A percentile compares a stretch with the other conserved stretches of the same genome.
phyloP scores from a whole-genome alignment of 2,888 invertebrate genomes.

The Watsonalla binaria region DNA sequence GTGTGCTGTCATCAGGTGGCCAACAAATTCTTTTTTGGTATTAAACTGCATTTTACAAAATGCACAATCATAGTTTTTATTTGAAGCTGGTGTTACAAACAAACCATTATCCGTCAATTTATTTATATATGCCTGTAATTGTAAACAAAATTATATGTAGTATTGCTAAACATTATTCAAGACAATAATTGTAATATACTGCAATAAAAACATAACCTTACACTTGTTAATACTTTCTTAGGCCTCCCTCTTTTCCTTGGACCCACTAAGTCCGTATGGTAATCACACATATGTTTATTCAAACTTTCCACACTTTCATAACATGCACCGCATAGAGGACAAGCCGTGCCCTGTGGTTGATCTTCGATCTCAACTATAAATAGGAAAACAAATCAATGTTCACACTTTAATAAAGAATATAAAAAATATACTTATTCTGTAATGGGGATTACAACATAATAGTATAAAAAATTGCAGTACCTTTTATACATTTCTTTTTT shows the following conservation, averaged over 20 bases:
- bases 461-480: conserved; percentile 15
- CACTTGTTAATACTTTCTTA: conserved; percentile 55
- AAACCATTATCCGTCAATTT: conserved; percentile 61
- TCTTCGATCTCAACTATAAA: conserved; percentile 50
- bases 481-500: conserved; percentile 42
- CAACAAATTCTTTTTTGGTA: conserved; percentile 52
- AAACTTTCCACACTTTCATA: conserved; percentile 49
- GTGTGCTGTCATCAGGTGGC: conserved; percentile 47
- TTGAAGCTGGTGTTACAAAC: conserved; percentile 40
- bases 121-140: conserved; percentile 53
- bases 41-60: conserved; percentile 52
- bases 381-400: background rate
- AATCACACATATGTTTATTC: conserved; percentile 60
- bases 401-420: background rate
- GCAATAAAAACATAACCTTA: conserved; percentile 23
- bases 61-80: conserved; percentile 43
- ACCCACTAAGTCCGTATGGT: conserved; percentile 60
- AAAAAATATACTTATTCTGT: background rate
- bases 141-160: conserved; percentile 1
- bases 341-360: conserved; percentile 39
- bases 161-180: background rate
- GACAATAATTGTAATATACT: too few species aligned
- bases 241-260: conserved; percentile 69
- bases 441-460: too few species aligned
- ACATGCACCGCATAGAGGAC: conserved; percentile 55